A percentile compares a stretch with the other conserved stretches of the same genome.
These are phyloP conservation scores for Pycnomerus fuliginosus DNA, from an alignment of 2,888 invertebrate genomes.

Conservation along the genomic window DNA sequence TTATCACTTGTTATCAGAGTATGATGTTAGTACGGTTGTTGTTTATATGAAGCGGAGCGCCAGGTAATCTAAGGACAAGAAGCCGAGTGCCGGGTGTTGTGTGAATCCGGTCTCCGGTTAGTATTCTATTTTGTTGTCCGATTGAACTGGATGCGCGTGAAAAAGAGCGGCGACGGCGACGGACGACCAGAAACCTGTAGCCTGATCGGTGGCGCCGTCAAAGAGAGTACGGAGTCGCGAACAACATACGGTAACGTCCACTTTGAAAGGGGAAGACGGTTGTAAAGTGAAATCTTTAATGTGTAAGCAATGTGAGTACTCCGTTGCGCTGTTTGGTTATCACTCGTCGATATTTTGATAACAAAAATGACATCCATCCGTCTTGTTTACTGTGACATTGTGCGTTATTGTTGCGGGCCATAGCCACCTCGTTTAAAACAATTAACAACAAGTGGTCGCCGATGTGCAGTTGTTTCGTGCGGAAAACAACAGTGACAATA, in stretches of 20 bases:
- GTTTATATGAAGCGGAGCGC: too few relatives aligned
- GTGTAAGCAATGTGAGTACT: constrained; percentile 44
- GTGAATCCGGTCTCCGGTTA: too few relatives aligned
- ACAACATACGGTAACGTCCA: constrained; percentile 46
- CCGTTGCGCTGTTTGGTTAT: constrained; percentile 37
- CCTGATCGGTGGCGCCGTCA: constrained; percentile 49
- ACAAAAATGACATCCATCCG: constrained; percentile 9
- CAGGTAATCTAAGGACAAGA: too few relatives aligned
- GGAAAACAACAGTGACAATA: constrained; percentile 14
- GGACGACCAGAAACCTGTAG: constrained; percentile 35
- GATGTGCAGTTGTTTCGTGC: constrained; percentile 22
- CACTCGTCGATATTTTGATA: constrained; percentile 17
- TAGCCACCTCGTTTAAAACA: constrained; percentile 8
- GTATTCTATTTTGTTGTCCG: too few relatives aligned
- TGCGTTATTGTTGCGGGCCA: too few relatives aligned
- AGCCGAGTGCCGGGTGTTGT: too few relatives aligned
- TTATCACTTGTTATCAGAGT: too few relatives aligned
- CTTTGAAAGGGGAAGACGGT: constrained; percentile 50
- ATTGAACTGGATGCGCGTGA: too few relatives aligned
- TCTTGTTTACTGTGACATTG: constrained; percentile 22
- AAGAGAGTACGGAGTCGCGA: constrained; percentile 37
- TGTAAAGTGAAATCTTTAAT: constrained; percentile 53
- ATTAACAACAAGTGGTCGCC: constrained; percentile 37
- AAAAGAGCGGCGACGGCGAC: too few relatives aligned
- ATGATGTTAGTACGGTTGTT: too few relatives aligned